A percentile compares a stretch with the other conserved stretches of the same genome.
Evolutionary conservation across 2,797 vertebrate genomes (phyloP).

Genomic region (Erethizon dorsatum): DNA sequence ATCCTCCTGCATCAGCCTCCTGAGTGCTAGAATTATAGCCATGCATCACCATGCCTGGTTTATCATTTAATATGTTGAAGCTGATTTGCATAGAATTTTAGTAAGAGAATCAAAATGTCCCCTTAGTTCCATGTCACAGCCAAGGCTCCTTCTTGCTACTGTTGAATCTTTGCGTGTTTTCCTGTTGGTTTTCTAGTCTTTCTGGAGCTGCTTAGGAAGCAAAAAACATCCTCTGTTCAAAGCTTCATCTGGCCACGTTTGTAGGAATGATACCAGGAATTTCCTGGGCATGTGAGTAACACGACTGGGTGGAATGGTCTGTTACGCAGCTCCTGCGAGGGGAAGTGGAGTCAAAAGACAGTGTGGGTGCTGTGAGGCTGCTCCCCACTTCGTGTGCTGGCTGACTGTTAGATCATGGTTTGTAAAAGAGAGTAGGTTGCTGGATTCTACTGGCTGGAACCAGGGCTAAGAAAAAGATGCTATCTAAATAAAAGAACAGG

Average conservation of each 20-base stretch:
- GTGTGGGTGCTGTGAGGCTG: neutral
- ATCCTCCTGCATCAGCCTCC: neutral
- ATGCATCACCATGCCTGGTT: neutral
- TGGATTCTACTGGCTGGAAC: slow-evolving; percentile 49
- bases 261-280: neutral
- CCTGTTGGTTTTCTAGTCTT: slow-evolving; percentile 21
- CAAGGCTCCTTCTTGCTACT: neutral
- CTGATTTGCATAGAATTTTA: slow-evolving; percentile 25
- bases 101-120: neutral
- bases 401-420: neutral
- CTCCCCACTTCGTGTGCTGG: neutral
- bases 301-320: neutral
- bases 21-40: neutral
- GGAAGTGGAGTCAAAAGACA: neutral
- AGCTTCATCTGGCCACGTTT: neutral
- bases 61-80: neutral
- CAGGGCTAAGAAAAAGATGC: neutral
- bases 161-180: neutral
- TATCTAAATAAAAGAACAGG: slow-evolving; percentile 11
- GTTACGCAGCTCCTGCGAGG: neutral
- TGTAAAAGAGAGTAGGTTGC: neutral
- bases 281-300: neutral
- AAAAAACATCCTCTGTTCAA: neutral
- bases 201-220: neutral
- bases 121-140: neutral